A percentile compares a stretch with the other conserved stretches of the same genome.
These are phyloP conservation scores for Drosophila rufa DNA, from an alignment of 1,140 invertebrate genomes.

Conservation along the genomic window DNA sequence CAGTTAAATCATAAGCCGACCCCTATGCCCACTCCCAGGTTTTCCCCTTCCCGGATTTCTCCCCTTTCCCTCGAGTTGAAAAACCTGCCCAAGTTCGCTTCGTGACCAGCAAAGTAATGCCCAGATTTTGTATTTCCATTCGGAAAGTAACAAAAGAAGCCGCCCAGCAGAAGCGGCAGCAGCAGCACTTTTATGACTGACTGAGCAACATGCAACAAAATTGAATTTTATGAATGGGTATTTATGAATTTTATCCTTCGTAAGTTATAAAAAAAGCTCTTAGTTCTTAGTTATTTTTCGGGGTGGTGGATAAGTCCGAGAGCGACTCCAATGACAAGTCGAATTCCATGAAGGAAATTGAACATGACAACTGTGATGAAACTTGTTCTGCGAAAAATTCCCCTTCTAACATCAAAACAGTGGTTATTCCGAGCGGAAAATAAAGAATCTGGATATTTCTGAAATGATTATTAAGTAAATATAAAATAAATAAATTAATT, in stretches of 20 bases:
- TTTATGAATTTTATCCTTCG: slow-evolving; percentile 79
- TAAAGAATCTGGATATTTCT: neutral
- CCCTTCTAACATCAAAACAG: slow-evolving; percentile 25
- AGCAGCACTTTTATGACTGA: slow-evolving; percentile 68
- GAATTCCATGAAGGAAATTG: slow-evolving; percentile 68
- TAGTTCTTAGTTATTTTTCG: slow-evolving; percentile 41
- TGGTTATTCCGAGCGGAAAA: slow-evolving; percentile 12
- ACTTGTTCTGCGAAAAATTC: slow-evolving; percentile 57
- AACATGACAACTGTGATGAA: slow-evolving; percentile 79
- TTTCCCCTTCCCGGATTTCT: slow-evolving; percentile 5
- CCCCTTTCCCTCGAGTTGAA: slow-evolving; percentile 4
- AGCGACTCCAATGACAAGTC: slow-evolving; percentile 61
- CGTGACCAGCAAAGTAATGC: slow-evolving; percentile 80
- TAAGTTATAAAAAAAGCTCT: slow-evolving; percentile 60
- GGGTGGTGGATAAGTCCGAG: slow-evolving; percentile 31
- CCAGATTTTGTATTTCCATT: slow-evolving; percentile 75
- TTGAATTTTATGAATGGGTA: slow-evolving; percentile 83
- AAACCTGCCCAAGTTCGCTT: slow-evolving; percentile 46
- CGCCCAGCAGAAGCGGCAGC: slow-evolving; percentile 51
- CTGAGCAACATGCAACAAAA: slow-evolving; percentile 80
- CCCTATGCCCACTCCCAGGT: slow-evolving; percentile 30
- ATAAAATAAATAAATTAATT: no score
- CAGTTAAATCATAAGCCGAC: slow-evolving; percentile 67
- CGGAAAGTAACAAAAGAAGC: slow-evolving; percentile 67
- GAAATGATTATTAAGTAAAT: no score